Percentiles rank a stretch among this genome's conserved stretches.
Conservation (phyloP, 2,797 vertebrate species). For the Scolopax rusticola region DNA sequence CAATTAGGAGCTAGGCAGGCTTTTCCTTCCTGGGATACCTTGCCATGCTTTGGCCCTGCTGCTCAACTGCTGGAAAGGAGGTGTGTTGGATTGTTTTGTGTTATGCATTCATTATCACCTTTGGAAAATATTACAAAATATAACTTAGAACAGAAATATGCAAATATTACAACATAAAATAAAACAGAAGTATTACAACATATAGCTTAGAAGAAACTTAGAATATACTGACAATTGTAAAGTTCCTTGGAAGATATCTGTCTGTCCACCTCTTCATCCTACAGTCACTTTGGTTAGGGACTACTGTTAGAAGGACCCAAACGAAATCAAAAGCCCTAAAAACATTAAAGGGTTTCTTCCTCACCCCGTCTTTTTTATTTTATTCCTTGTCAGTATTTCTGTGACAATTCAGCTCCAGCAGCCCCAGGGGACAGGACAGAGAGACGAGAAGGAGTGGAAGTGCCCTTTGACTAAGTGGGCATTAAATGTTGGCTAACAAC, state of each 20-base stretch:
- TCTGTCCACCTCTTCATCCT: background rate
- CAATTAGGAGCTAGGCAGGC: background rate
- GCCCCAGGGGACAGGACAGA: constrained; percentile 63
- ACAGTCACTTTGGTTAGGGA: background rate
- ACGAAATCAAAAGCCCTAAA: background rate
- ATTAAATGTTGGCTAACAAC: constrained; percentile 81
- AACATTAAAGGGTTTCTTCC: constrained; percentile 4
- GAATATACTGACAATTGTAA: accelerated
- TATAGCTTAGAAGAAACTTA: background rate
- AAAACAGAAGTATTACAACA: background rate
- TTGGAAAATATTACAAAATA: background rate
- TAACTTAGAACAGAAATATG: background rate
- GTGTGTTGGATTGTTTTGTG: background rate
- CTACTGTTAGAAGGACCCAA: background rate
- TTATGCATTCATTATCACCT: background rate
- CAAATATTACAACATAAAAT: background rate
- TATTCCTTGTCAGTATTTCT: constrained; percentile 34
- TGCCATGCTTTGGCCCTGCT: background rate
- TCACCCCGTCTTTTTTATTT: background rate
- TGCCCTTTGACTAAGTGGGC: constrained; percentile 77
- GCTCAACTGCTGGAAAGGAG: background rate
- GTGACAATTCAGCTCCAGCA: constrained; percentile 52
- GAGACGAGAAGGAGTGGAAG: constrained; percentile 67
- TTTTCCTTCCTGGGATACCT: background rate
- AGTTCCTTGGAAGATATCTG: background rate